A percentile compares a stretch with the other conserved stretches of the same genome.
phyloP scores from a whole-genome alignment of 2,888 invertebrate genomes.

The Hemistola chrysoprasaria region DNA sequence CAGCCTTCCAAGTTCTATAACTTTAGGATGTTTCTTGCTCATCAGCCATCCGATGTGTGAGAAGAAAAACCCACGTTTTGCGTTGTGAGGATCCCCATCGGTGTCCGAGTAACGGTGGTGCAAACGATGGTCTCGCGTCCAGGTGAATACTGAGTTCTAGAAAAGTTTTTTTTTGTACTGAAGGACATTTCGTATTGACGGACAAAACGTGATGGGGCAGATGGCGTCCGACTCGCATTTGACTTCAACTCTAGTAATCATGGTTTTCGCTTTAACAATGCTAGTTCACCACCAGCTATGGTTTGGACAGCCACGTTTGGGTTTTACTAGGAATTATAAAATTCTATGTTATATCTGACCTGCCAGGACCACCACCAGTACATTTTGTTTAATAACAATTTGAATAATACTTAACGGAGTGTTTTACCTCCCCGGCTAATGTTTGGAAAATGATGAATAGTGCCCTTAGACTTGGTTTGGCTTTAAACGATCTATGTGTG shows the following conservation, averaged over 20 bases:
- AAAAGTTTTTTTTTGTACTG: too few relatives aligned
- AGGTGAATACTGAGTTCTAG: conserved; percentile 88
- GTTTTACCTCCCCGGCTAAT: conserved; percentile 87
- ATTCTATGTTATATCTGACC: too few relatives aligned
- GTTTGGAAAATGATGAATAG: conserved; percentile 86
- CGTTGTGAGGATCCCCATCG: conserved; percentile 91
- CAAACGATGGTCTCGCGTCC: conserved; percentile 91
- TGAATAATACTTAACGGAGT: background rate
- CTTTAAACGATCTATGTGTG: conserved; percentile 91
- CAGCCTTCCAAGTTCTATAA: conserved; percentile 84
- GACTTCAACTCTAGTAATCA: too few relatives aligned
- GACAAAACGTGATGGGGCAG: too few relatives aligned
- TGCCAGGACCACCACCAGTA: too few relatives aligned
- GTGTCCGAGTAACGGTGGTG: conserved; percentile 89
- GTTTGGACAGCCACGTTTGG: too few relatives aligned
- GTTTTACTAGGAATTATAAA: too few relatives aligned
- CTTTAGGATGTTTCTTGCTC: conserved; percentile 89
- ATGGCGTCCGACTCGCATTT: too few relatives aligned
- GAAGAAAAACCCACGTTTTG: conserved; percentile 92
- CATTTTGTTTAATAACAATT: too few relatives aligned
- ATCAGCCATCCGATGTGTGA: conserved; percentile 94
- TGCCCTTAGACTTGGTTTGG: conserved; percentile 82
- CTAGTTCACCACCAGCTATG: too few relatives aligned
- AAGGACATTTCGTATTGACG: too few relatives aligned
- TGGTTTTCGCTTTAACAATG: too few relatives aligned